phyloP scores from a whole-genome alignment of 2,888 invertebrate genomes.

The Euclidia mi region DNA sequence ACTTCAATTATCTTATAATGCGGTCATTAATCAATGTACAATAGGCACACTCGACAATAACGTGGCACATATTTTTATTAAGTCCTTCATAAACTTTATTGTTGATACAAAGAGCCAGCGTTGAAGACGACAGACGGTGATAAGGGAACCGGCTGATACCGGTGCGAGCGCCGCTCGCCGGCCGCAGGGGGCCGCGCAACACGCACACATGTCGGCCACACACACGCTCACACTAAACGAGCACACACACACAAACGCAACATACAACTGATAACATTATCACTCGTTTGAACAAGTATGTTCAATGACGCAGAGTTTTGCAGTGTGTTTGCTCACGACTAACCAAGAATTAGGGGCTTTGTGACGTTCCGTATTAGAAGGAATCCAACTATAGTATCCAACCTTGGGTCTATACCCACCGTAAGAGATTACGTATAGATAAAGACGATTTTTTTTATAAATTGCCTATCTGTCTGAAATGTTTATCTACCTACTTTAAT shows the following conservation, averaged over 20 bases:
- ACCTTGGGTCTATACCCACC: too few relatives aligned
- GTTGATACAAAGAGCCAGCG: conserved; percentile 59
- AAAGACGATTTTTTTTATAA: too few relatives aligned
- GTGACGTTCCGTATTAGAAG: conserved; percentile 29
- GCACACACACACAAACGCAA: conserved; percentile 32
- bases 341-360: conserved; percentile 42
- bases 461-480: too few relatives aligned
- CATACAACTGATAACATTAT: conserved; percentile 70
- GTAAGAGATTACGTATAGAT: too few relatives aligned
- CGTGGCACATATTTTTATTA: conserved; percentile 65
- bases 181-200: conserved; percentile 82
- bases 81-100: conserved; percentile 66
- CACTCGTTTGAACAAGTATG: conserved; percentile 68
- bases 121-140: conserved; percentile 75
- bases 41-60: conserved; percentile 25
- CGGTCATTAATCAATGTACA: not conserved
- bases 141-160: conserved; percentile 83
- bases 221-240: conserved; percentile 42
- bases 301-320: conserved; percentile 71
- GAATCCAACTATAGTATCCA: too few relatives aligned
- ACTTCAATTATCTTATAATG: not conserved
- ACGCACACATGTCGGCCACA: conserved; percentile 56
- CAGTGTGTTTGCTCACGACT: conserved; percentile 54
- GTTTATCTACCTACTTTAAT: too few relatives aligned
- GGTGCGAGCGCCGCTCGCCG: conserved; percentile 77